Evolutionary conservation across 2,113 vertebrate species (phyloP).

Genomic region (Campylomormyrus numenius): DNA sequence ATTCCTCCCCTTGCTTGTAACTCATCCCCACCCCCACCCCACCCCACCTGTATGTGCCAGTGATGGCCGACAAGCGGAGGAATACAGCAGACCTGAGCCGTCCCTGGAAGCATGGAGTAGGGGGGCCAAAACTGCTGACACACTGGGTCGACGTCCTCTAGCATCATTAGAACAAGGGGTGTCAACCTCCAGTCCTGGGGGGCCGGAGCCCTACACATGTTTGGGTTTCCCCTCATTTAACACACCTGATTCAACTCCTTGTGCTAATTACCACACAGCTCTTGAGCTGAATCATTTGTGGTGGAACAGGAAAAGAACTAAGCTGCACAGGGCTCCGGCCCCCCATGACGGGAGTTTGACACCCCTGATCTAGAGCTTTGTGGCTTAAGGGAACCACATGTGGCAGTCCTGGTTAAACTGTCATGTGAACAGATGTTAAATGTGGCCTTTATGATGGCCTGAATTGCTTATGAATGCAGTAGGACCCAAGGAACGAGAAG

Average conservation of each 20-base stretch:
- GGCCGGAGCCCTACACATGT: too few relatives aligned
- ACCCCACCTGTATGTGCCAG: background rate
- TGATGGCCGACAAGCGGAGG: background rate
- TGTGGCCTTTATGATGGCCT: background rate
- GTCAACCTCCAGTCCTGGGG: too few relatives aligned
- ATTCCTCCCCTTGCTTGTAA: background rate
- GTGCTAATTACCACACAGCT: too few relatives aligned
- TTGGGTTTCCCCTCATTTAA: too few relatives aligned
- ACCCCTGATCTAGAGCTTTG: too few relatives aligned
- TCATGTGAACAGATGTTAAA: background rate
- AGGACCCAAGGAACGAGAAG: background rate
- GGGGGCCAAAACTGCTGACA: background rate
- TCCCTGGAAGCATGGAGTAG: background rate
- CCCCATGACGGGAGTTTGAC: too few relatives aligned
- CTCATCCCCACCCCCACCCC: background rate
- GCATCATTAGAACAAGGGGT: background rate
- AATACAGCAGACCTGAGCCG: background rate
- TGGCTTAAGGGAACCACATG: background rate
- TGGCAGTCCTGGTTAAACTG: background rate
- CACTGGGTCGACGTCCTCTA: background rate
- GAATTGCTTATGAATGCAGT: background rate
- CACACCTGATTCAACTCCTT: too few relatives aligned
- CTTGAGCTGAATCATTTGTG: too few relatives aligned
- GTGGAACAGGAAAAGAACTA: too few relatives aligned
- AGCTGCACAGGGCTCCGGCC: too few relatives aligned